Base-by-base conservation (phyloP, 2,113 vertebrate genomes). In the Synchiropus splendidus region DNA sequence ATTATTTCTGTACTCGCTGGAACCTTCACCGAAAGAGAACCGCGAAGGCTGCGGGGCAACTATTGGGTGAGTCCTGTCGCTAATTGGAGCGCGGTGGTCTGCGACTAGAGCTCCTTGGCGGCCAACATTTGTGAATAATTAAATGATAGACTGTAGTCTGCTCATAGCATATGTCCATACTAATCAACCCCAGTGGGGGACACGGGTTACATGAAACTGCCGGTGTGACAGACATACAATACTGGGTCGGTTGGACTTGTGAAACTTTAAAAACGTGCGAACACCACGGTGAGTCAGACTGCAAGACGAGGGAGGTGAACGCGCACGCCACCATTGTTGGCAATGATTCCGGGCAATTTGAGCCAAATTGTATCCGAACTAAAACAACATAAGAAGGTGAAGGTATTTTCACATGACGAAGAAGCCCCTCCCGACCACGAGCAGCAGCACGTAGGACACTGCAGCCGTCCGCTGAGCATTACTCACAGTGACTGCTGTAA, bases 61-160 rank as follows among this genome's bases (percentile, higher is more conserved):
- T 39, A 18, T 49, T 43, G 35, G 21, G 51, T 18, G 6, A 16
- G 6, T 16, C 45, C 58, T 32, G 58, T 51, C 55, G 21, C 54
- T 68, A 62, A 73, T 65, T 68, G 60, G 62, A 58, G 56, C 48
- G 54, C 43, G 31, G 54, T 55, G 44, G 51, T 72, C 54, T 64
- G 54, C 3, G 16, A 47, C 48, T 47, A 0, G 13, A 18, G 45
- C 45, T 51, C 39, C 58, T 53, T 51, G 52, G 49, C 47, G 12
- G 21, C 21, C 42, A 1, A 51, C 49, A 54, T 63, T 58, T 53
- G 47, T 48, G 42, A 67, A 51, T 43, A 38, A 60, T 61, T 44
- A 56, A 38, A 54, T 14, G 16, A 57, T 41, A 31, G 36, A 58
- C 21, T 55, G 55, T 39, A 46, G 4, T 43, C 45, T 8, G 17